These are phyloP conservation scores for Antheraea pernyi DNA, from an alignment of 1,140 invertebrate species.

Conservation along the genomic window DNA sequence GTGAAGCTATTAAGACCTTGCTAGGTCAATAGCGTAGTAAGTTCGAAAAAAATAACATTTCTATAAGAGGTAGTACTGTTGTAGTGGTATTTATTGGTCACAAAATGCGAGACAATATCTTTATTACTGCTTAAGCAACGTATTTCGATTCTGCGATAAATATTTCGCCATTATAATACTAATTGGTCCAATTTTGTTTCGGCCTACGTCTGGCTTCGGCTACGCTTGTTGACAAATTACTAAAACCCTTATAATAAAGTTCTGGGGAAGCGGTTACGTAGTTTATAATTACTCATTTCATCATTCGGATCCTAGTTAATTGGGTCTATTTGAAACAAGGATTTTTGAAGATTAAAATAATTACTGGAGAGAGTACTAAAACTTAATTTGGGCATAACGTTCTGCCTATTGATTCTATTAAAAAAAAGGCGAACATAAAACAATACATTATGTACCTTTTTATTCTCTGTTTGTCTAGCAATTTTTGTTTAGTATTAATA, in stretches of 20 bases:
- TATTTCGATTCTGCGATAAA: neutral
- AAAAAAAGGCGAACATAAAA: too few species aligned
- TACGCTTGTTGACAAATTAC: slow-evolving; percentile 17
- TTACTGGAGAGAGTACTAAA: neutral
- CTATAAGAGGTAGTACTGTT: too few species aligned
- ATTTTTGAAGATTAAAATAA: neutral
- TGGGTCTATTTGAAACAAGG: neutral
- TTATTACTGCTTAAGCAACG: too few species aligned
- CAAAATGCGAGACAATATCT: too few species aligned
- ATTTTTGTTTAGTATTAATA: too few species aligned
- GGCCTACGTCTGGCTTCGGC: neutral
- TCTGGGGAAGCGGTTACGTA: slow-evolving; percentile 9
- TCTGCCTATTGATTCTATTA: neutral
- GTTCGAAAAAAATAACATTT: too few species aligned
- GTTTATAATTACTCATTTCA: slow-evolving; percentile 27
- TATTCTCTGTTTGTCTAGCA: too few species aligned
- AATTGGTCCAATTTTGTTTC: neutral
- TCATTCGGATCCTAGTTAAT: slow-evolving; percentile 18
- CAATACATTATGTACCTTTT: too few species aligned
- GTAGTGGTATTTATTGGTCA: too few species aligned
- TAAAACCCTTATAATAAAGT: slow-evolving; percentile 16
- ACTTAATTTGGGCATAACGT: neutral
- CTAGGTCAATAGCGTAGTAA: too few species aligned
- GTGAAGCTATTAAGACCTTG: too few species aligned
- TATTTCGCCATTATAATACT: neutral